Percentiles rank a stretch among this genome's conserved stretches.
phyloP scores from a whole-genome alignment of 2,888 invertebrate genomes.

The Nephrocerus scutellatus region DNA sequence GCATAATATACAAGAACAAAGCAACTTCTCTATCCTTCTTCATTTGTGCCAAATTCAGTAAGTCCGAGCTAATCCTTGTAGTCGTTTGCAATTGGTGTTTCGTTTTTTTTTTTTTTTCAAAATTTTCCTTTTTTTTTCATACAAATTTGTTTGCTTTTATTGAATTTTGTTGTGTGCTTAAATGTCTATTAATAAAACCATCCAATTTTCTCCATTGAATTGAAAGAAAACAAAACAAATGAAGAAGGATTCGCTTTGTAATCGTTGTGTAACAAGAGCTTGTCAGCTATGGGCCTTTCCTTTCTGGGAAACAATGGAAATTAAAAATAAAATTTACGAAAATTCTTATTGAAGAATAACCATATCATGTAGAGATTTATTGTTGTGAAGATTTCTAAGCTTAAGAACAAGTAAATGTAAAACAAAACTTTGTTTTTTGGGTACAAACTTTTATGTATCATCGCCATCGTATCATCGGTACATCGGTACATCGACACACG shows the following conservation, averaged over 20 bases:
- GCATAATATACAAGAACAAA: no score
- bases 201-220: neutral
- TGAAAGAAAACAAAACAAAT: slow-evolving; percentile 28
- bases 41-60: slow-evolving; percentile 42
- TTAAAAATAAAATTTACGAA: neutral
- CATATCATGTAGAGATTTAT: slow-evolving; percentile 14
- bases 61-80: neutral
- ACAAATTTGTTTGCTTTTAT: slow-evolving; percentile 1
- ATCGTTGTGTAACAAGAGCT: no score
- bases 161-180: slow-evolving; percentile 1
- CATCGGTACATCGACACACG: no score
- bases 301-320: no score
- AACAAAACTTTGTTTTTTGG: slow-evolving; percentile 5
- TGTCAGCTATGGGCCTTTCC: no score
- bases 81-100: neutral
- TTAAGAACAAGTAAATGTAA: slow-evolving; percentile 1
- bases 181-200: neutral
- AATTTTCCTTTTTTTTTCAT: slow-evolving; percentile 8
- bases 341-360: neutral
- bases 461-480: neutral
- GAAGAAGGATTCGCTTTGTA: slow-evolving; percentile 35
- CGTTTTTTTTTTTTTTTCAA: neutral
- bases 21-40: slow-evolving; percentile 65
- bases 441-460: no score
- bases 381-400: slow-evolving; percentile 12